Evolutionary conservation across 2,797 vertebrate genomes (phyloP), one percentile per base, ranked within the genome.

Genomic region (Manis pentadactyla): DNA sequence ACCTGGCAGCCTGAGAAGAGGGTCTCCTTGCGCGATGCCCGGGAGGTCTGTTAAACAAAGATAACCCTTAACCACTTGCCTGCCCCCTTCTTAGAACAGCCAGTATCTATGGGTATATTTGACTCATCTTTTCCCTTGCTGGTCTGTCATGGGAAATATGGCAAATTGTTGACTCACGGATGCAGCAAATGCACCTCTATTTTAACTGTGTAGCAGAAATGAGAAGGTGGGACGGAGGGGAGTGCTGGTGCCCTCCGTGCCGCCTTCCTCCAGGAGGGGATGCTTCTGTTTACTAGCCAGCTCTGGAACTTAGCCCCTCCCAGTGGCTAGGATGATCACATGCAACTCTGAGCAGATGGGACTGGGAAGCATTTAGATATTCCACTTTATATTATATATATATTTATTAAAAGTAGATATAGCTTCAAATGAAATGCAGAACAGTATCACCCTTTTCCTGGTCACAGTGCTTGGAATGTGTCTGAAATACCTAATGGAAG

Each of bases 381-480:
- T 73, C 69, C 86, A 29, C 39, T 64, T 68, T 19, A 83, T 34
- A 21, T 78, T 85, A 59, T 37, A 14, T 87, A 29, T 59, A 89
- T 92, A 46, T 46, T 46, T 46, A 46, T 96, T 51, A 87, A 92
- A 90, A 96, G 82, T 57, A 87, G 95, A 92, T 51, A 69, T 14
- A 71, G 87, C 83, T 96, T 96, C 92, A 77, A 19, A 85, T 73
- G 87, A 93, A 92, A 82, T 31, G 84, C 69, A 73, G 46, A 82
- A 46, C 64, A 87, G 88, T 64, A 84, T 81, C 77, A 90, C 71
- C 49, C 39, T 69, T 11, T 21, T 92, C 29, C n/a, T 73, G n/a
- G 15, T 77, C 21, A 8, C 1, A 25, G 92, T 10, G 4, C 53
- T 51, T 14, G 77, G 68, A 29, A 55, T 0, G 23, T 61, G 53